Base-by-base conservation (phyloP, 2,888 invertebrate species). In the Cabera pusaria region DNA sequence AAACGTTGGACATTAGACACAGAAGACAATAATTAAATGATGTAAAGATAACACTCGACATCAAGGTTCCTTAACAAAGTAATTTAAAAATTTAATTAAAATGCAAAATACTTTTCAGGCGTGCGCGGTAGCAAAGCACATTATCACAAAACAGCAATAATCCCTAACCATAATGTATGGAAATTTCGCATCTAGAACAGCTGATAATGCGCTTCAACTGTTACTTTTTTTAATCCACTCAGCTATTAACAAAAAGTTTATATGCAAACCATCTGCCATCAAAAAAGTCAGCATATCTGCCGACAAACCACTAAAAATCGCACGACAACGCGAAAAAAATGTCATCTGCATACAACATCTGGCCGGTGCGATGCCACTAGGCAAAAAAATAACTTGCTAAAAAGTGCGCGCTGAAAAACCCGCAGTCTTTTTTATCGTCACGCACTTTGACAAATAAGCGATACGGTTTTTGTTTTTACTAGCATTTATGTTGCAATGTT, bases 321-420 rank as follows among this genome's bases (percentile, higher is more conserved):
- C 85, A 79, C 74, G 64, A 51, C 48, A 35, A 32, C 50, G 48
- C 46, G 61, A 67, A 77, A 85, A 78, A 85, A 82, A 65, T 87
- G 84, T 88, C 87, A 86, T 88, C 85, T 87, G 87, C 87, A 88
- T 88, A 85, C 65, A 73, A 74, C 87, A 87, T 83, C 85, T 88
- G 87, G 84, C 70, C 76, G 75, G 51, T 72, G 70, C 59, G 76
- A 80, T 80, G n/a, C n/a, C 81, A 80, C 67, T 64, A 67, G 62
- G 26, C 63, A 65, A 64, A 76, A 79, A 83, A 80, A 69, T 57
- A 48, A 64, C 57, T 64, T 56, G 78, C 77, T 83, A 82, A 85
- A 85, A 87, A 77, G 75, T 67, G 64, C 66, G 68, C 62, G 57
- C 52, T 33, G 39, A 36, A 56, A 50, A 66, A 68, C 69, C 59